These are phyloP conservation scores for Bombylius discolor DNA, from an alignment of 2,888 invertebrate genomes.

Conservation along the genomic window DNA sequence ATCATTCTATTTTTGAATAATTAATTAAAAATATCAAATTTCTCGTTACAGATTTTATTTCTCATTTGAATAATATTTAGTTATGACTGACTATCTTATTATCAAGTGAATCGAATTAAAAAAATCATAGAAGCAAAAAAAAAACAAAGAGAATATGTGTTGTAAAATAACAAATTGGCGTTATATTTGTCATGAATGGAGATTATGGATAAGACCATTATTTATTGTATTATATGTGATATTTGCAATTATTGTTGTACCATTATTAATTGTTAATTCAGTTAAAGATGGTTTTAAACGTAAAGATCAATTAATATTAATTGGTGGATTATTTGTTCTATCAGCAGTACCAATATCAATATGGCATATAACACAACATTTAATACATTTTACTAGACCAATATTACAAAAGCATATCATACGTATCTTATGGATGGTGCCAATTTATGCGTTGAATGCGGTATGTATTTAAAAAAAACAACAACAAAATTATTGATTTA, in stretches of 20 bases:
- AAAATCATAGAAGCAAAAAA: neutral
- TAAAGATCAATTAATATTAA: slow-evolving; percentile 66
- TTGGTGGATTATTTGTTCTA: slow-evolving; percentile 84
- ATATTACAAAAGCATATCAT: slow-evolving; percentile 87
- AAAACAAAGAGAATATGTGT: slow-evolving; percentile 9
- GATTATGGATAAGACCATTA: slow-evolving; percentile 80
- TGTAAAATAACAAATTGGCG: slow-evolving; percentile 15
- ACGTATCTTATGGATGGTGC: slow-evolving; percentile 95
- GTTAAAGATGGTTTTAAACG: slow-evolving; percentile 64
- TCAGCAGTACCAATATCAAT: slow-evolving; percentile 83
- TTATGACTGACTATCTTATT: no score
- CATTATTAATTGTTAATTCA: slow-evolving; percentile 68
- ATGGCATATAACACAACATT: slow-evolving; percentile 90
- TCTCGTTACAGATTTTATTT: no score
- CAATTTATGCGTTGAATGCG: slow-evolving; percentile 89
- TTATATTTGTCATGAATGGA: slow-evolving; percentile 47
- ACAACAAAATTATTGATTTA: neutral
- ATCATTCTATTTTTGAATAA: no score
- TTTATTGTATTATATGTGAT: slow-evolving; percentile 67
- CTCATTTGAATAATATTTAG: no score
- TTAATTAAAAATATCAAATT: no score
- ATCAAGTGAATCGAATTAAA: neutral
- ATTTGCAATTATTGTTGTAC: slow-evolving; percentile 70
- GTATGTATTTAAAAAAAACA: slow-evolving; percentile 42
- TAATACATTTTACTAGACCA: slow-evolving; percentile 86